Evolutionary conservation across 2,113 vertebrate species (phyloP).

Genomic region (Maylandia zebra): DNA sequence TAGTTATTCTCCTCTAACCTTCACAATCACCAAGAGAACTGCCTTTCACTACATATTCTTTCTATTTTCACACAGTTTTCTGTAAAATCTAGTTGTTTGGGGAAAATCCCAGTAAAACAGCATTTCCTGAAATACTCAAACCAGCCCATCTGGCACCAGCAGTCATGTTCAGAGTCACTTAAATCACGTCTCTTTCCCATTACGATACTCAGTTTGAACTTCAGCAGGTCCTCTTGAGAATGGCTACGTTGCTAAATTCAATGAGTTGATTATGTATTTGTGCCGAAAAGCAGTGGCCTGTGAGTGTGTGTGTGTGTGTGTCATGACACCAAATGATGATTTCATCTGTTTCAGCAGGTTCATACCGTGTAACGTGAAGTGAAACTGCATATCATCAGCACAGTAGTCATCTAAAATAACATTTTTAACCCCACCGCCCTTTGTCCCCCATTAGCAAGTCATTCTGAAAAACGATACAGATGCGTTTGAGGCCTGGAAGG

Average conservation of each 20-base stretch:
- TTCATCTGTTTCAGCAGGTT: neutral
- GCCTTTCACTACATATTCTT: neutral
- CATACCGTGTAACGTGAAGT: neutral
- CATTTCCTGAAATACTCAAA: neutral
- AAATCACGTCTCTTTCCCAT: neutral
- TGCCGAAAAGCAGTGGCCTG: neutral
- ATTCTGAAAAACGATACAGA: conserved; percentile 84
- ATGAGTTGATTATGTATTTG: neutral
- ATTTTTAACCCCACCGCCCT: neutral
- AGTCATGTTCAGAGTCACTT: neutral
- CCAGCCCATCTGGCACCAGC: neutral
- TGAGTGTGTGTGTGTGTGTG: neutral
- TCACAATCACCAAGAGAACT: neutral
- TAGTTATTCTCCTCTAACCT: neutral
- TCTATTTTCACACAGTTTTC: neutral
- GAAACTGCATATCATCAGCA: neutral
- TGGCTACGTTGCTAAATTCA: neutral
- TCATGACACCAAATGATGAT: neutral
- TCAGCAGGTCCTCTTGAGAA: neutral
- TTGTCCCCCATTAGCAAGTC: conserved; percentile 68
- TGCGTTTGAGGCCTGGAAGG: conserved; percentile 81
- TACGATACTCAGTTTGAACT: neutral
- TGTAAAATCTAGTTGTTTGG: neutral
- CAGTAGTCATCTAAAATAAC: neutral
- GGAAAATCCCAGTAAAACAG: neutral